phyloP scores from a whole-genome alignment of 2,797 vertebrate genomes.

The Lophotriccus pileatus region DNA sequence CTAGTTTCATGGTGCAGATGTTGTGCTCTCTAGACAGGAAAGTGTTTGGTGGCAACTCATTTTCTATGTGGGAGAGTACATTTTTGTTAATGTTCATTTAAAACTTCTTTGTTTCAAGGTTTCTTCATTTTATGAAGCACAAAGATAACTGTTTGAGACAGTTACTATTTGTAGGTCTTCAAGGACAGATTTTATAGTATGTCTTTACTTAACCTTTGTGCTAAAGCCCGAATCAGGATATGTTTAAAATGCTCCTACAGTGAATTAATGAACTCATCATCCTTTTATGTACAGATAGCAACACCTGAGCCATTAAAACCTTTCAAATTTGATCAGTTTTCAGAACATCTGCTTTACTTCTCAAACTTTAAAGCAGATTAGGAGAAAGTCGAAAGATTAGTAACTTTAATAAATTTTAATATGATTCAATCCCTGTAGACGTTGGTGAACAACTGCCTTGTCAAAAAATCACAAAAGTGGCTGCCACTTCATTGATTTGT shows the following conservation, averaged over 20 bases:
- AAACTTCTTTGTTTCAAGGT: background rate
- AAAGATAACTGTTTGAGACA: background rate
- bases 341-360: background rate
- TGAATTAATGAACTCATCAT: conserved; percentile 22
- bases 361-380: background rate
- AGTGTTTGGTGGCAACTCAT: background rate
- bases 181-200: background rate
- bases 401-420: background rate
- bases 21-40: background rate
- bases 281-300: background rate
- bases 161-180: background rate
- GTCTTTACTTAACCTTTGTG: conserved; percentile 15
- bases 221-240: background rate
- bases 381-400: background rate
- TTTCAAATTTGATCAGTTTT: background rate
- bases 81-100: background rate
- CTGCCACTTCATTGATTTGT: background rate
- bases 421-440: background rate
- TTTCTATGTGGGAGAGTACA: background rate
- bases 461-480: background rate
- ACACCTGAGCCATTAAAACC: conserved; percentile 4
- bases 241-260: background rate
- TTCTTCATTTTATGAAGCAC: background rate
- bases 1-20: background rate
- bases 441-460: background rate